These are phyloP conservation scores for Trachythela sp. DNA, from an alignment of 64 coral and sea anemone genomes.

Conservation along the genomic window DNA sequence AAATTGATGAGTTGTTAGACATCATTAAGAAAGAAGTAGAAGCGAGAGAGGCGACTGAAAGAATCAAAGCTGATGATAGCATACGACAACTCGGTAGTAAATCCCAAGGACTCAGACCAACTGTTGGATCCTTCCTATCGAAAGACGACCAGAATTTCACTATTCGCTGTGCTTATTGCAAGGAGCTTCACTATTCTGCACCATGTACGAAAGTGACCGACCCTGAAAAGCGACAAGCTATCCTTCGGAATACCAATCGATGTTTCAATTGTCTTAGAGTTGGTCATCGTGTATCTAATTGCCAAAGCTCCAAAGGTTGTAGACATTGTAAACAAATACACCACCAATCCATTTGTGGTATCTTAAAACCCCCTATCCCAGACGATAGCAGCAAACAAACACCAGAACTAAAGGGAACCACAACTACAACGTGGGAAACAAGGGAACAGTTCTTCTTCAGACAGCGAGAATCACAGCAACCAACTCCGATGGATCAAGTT, in stretches of 20 bases:
- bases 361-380: background rate
- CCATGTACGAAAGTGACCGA: no score
- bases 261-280: no score
- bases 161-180: background rate
- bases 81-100: background rate
- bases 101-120: background rate
- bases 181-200: background rate
- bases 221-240: no score
- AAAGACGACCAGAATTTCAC: background rate
- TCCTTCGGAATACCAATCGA: no score
- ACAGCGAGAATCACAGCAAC: background rate
- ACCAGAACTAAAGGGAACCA: background rate
- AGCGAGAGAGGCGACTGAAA: background rate
- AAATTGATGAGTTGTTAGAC: no score
- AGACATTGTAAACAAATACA: background rate
- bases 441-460: background rate
- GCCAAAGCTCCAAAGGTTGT: background rate
- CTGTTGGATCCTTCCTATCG: background rate
- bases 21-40: no score
- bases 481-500: background rate
- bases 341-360: background rate
- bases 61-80: background rate
- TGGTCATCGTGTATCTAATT: no score
- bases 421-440: background rate
- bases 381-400: background rate